Evolutionary conservation across 2,888 invertebrate species (phyloP).

Genomic region (Pristionchus maxplancki): DNA sequence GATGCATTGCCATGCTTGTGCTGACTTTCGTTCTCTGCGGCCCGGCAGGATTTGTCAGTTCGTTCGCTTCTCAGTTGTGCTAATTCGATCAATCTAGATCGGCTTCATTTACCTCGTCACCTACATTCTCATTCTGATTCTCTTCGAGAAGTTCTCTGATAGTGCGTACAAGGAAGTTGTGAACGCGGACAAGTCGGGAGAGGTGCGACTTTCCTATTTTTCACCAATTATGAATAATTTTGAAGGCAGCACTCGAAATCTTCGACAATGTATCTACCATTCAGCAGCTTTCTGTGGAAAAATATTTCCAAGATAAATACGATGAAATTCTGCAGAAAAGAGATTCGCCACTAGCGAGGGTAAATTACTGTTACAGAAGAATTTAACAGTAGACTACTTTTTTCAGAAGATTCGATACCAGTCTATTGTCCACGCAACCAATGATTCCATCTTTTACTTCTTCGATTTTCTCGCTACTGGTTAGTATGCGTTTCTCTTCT

Average conservation of each 20-base stretch:
- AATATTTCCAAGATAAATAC: background rate
- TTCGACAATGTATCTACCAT: conserved; percentile 12
- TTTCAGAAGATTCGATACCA: conserved; percentile 7
- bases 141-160: background rate
- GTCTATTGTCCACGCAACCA: background rate
- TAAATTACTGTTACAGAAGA: background rate
- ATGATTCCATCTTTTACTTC: background rate
- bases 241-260: background rate
- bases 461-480: background rate
- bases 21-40: background rate
- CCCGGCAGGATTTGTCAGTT: background rate
- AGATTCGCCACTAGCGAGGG: background rate
- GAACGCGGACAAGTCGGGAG: background rate
- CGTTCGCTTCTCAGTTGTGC: background rate
- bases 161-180: background rate
- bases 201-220: background rate
- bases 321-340: background rate
- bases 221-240: background rate
- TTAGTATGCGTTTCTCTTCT: background rate
- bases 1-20: background rate
- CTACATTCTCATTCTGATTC: background rate
- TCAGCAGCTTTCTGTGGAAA: background rate
- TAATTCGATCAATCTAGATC: background rate
- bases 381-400: too few species aligned
- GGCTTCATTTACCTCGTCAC: background rate